Conservation (phyloP, 2,113 vertebrate species). For the Spea bombifrons region DNA sequence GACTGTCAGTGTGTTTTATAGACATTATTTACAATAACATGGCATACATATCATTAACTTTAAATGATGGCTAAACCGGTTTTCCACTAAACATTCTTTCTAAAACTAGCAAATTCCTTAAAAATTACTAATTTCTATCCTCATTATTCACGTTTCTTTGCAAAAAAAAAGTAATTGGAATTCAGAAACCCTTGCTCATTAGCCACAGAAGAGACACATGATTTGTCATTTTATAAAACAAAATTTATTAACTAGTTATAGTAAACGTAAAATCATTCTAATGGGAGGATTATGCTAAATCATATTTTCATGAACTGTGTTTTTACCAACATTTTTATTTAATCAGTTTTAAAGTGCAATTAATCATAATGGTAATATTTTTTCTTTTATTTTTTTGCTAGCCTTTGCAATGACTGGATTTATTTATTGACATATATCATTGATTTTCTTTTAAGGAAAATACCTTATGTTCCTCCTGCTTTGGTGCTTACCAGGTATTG, state of each 20-base stretch:
- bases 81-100: neutral
- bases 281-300: constrained; percentile 1
- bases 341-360: constrained; percentile 1
- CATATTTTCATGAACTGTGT: neutral
- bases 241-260: constrained; percentile 24
- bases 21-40: neutral
- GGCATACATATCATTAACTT: neutral
- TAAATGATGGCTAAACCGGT: neutral
- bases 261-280: neutral
- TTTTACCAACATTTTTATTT: neutral
- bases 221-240: constrained; percentile 26
- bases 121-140: neutral
- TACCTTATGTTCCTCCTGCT: too few relatives aligned
- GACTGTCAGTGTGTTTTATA: neutral
- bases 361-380: neutral
- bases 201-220: constrained; percentile 15
- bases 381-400: neutral
- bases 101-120: constrained; percentile 5
- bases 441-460: too few relatives aligned
- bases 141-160: constrained; percentile 14
- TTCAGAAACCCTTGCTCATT: constrained; percentile 27
- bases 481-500: too few relatives aligned
- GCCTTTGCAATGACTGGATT: too few relatives aligned
- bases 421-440: too few relatives aligned
- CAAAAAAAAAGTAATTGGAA: constrained; percentile 11